Conservation (phyloP, 2,888 invertebrate genomes). For the Phyto melanocephala region DNA sequence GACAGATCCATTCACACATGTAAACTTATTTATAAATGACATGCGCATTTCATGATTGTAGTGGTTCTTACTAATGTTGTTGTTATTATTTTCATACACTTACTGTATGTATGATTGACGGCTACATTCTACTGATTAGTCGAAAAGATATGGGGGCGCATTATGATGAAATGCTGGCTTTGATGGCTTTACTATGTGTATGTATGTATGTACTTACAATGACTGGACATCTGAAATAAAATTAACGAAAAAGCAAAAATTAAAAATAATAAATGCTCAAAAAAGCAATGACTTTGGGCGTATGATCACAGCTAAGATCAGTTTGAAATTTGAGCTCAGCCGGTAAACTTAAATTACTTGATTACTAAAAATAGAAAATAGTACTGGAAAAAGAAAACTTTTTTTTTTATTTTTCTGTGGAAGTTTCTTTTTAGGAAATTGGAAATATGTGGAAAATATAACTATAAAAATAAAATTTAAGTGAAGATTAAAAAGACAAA, state of each 20-base stretch:
- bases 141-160: slow-evolving; percentile 62
- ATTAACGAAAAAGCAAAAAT: slow-evolving; percentile 56
- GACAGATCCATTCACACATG: background rate
- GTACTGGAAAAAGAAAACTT: background rate
- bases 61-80: slow-evolving; percentile 28
- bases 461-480: background rate
- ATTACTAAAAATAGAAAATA: slow-evolving; percentile 31
- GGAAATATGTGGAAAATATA: too few relatives aligned
- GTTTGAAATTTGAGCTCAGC: slow-evolving; percentile 77
- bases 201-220: slow-evolving; percentile 6
- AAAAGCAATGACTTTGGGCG: slow-evolving; percentile 77
- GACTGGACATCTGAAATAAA: slow-evolving; percentile 59
- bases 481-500: background rate
- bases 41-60: slow-evolving; percentile 52
- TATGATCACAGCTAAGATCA: slow-evolving; percentile 77
- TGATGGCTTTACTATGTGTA: slow-evolving; percentile 53
- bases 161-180: slow-evolving; percentile 62
- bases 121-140: slow-evolving; percentile 56
- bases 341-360: slow-evolving; percentile 69
- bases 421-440: too few relatives aligned
- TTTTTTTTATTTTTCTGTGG: too few relatives aligned
- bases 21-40: slow-evolving; percentile 16
- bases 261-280: slow-evolving; percentile 59
- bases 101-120: slow-evolving; percentile 59
- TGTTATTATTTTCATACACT: slow-evolving; percentile 31